phyloP scores from a whole-genome alignment of 2,797 vertebrate species.

The Chelon auratus region DNA sequence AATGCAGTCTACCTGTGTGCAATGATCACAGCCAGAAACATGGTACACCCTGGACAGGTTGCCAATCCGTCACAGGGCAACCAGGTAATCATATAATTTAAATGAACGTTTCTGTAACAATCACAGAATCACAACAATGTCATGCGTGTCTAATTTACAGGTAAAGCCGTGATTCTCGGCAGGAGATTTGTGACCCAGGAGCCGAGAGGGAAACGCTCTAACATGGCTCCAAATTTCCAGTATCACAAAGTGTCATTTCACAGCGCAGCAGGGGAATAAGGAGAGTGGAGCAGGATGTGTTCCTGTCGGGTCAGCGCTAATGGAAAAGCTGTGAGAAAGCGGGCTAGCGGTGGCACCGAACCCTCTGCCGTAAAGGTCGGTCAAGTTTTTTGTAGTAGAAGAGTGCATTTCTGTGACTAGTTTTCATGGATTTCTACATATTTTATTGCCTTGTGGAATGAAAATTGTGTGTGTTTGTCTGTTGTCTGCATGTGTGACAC shows the following conservation, averaged over 20 bases:
- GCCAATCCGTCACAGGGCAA: too few relatives aligned
- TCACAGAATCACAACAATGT: not conserved
- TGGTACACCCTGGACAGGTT: too few relatives aligned
- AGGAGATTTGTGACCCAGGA: conserved; percentile 13
- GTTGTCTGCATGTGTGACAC: not conserved
- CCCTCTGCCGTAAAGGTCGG: not conserved
- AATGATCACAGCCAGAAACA: too few relatives aligned
- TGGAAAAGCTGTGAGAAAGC: conserved; percentile 19
- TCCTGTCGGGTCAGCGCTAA: not conserved
- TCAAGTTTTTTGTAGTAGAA: too few relatives aligned
- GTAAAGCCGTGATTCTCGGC: conserved; percentile 8
- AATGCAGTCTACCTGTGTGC: too few relatives aligned
- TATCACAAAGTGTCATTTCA: conserved; percentile 34
- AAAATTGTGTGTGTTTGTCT: not conserved
- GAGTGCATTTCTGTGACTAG: too few relatives aligned
- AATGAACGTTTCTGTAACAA: not conserved
- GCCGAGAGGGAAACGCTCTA: conserved; percentile 13
- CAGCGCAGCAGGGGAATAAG: conserved; percentile 41
- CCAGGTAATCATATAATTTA: not conserved
- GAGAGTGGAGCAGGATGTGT: not conserved
- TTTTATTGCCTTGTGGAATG: conserved; percentile 28
- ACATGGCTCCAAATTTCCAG: conserved; percentile 31
- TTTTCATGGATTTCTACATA: not conserved
- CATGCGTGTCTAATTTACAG: not conserved
- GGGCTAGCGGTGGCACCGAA: not conserved